Evolutionary conservation across 2,888 invertebrate species (phyloP), one percentile per base, ranked within the genome.

Genomic region (Toxonevra muliebris): DNA sequence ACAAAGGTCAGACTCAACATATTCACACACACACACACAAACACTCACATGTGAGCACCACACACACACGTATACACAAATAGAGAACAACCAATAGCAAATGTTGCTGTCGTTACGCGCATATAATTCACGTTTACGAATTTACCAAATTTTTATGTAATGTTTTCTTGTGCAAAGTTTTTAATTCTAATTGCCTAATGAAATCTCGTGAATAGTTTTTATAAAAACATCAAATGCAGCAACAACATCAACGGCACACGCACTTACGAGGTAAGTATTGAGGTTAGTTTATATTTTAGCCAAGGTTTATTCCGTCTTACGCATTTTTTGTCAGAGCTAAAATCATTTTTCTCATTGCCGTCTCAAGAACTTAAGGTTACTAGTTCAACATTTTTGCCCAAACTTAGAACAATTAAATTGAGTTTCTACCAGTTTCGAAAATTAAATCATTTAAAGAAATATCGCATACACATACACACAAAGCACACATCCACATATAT

Each of bases 261-360:
- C 69, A 76, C 60, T 68, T 54, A 45, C 43, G 19, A 42, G 13
- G 59, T 68, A 72, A 66, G 65, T 57, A 65, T 54, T 67, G 20
- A 48, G 55, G 59, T 59, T 61, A 30, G 45, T 45, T 61, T 63
- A 30, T 30, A 73, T 66, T 19, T 19, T 60, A 45, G 15, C 13
- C 43, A 41, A 19, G 41, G 45, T 20, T 41, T 11, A 48, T 53
- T 69, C 57, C 43, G 20, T 19, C 43, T 67, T 9, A 50, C 19
- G 52, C 62, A 66, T 30, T 30, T 30, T 30, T 30, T 4, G 30
- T 30, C 30, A 30, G 7, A 2, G 30, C 30, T 30, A 30, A 30
- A 30, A 19, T 65, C 42, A 65, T 48, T 59, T n/a, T 59, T 55
- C 59, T 55, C 73, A 13, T 64, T 41, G 55, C 75, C 65, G 12